These are phyloP conservation scores for Sinopyrophorus schimmeli DNA, from an alignment of 2,888 invertebrate genomes.

Conservation along the genomic window DNA sequence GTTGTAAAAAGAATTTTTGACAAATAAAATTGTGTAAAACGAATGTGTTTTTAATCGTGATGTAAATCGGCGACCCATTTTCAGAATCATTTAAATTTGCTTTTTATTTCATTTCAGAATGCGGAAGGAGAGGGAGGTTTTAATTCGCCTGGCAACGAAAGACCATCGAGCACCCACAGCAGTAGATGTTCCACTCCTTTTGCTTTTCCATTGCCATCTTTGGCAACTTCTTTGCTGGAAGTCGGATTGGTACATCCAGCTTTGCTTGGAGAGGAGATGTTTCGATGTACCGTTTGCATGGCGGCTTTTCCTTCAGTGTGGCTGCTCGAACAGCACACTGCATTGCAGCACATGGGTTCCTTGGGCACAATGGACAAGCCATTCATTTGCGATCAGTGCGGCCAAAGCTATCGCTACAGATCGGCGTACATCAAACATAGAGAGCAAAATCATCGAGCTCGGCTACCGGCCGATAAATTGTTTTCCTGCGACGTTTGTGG, in stretches of 20 bases:
- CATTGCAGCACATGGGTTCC: constrained; percentile 75
- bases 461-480: constrained; percentile 84
- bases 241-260: constrained; percentile 60
- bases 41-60: background rate
- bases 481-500: constrained; percentile 92
- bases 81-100: background rate
- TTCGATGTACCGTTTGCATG: constrained; percentile 76
- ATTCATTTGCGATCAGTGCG: constrained; percentile 89
- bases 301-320: constrained; percentile 87
- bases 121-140: constrained; percentile 56
- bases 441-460: constrained; percentile 86
- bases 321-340: constrained; percentile 83
- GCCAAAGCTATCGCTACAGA: constrained; percentile 83
- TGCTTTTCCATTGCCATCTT: constrained; percentile 60
- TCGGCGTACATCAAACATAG: constrained; percentile 84
- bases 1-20: constrained; percentile 73
- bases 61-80: background rate
- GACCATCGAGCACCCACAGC: constrained; percentile 54
- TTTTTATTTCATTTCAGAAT: constrained; percentile 40
- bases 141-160: constrained; percentile 52
- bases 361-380: constrained; percentile 73
- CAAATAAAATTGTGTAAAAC: constrained; percentile 26
- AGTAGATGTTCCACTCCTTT: constrained; percentile 61
- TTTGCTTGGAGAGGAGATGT: constrained; percentile 51
- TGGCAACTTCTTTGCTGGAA: constrained; percentile 59